Percentiles rank a stretch among this genome's conserved stretches.
These are phyloP conservation scores for Lepidurus arcticus DNA, from an alignment of 1,140 invertebrate species.

Conservation along the genomic window DNA sequence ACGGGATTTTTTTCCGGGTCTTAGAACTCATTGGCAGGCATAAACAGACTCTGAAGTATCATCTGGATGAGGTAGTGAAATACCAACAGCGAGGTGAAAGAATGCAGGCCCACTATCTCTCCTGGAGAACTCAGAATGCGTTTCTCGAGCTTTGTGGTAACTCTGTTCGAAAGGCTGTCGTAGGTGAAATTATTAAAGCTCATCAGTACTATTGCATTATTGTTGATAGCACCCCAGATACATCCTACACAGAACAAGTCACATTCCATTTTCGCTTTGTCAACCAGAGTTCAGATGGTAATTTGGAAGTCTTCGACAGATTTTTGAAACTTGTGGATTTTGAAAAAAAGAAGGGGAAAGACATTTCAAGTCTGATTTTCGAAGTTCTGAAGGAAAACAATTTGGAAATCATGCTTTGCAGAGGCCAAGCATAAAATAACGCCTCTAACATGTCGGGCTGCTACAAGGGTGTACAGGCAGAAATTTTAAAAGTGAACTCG, in stretches of 20 bases:
- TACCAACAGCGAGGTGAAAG: not conserved
- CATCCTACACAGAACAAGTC: not conserved
- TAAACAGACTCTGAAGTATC: not conserved
- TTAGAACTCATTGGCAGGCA: constrained; percentile 26
- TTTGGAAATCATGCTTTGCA: constrained; percentile 28
- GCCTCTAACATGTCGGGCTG: constrained; percentile 31
- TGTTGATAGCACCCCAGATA: not conserved
- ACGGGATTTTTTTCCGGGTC: no score
- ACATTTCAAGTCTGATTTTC: constrained; percentile 16
- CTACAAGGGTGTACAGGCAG: constrained; percentile 34
- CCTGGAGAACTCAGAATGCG: constrained; percentile 8
- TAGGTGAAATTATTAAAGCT: constrained; percentile 18
- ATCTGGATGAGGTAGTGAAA: not conserved
- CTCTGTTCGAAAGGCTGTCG: constrained; percentile 27
- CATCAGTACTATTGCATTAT: constrained; percentile 13
- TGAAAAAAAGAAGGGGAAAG: constrained; percentile 25
- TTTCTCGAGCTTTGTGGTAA: constrained; percentile 6
- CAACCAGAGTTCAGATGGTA: not conserved
- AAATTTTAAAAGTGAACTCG: constrained; percentile 30
- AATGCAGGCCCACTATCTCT: constrained; percentile 25
- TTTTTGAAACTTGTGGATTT: constrained; percentile 26
- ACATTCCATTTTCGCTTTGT: constrained; percentile 24
- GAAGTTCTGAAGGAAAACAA: constrained; percentile 28
- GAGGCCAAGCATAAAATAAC: constrained; percentile 34
- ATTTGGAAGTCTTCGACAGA: constrained; percentile 23